Base-by-base conservation (phyloP, 2,888 invertebrate species). In the Helicoverpa assulta region DNA sequence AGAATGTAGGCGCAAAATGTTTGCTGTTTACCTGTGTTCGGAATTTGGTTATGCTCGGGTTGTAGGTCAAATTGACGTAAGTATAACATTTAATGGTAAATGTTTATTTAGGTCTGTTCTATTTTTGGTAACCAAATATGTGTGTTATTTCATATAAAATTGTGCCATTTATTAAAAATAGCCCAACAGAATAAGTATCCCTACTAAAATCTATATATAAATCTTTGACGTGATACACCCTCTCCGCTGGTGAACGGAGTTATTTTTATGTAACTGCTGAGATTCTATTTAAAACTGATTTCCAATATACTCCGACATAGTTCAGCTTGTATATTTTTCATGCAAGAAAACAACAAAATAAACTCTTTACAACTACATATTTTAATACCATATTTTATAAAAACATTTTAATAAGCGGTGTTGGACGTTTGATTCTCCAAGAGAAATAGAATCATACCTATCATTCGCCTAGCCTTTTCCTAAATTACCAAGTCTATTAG, bases 201-300 rank as follows among this genome's bases (percentile, higher is more conserved):
- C 61, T 78, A 56, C 37, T 47, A 47, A 47, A 53, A 40, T 6
- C 54, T 64, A 68, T 55, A 67, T 58, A 78, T 78, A 76, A 61
- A 65, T 53, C 10, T 65, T 60, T 62, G 56, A 58, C 52, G 52
- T 37, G 8, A 59, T 56, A 52, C 53, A 53, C 37, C 43, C 63
- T 43, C 55, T 53, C 12, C 51, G 51, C 33, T 47, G 52, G 72
- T 43, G 54, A 67, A 57, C 55, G 16, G 33, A 19, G 18, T 19
- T 78, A 73, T 73, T 73, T 76, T 61, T 60, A 73, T 12, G 33
- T 47, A 54, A 18, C 29, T 18, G 37, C 5, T 29, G 26, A 29
- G 12, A 18, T 62, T 59, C 33, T 62, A 56, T 51, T 68, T 73
- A 59, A 58, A 16, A 57, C 47, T 47, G 47, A 47, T 47, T n/a